A percentile compares a stretch with the other conserved stretches of the same genome.
Conservation (phyloP, 2,113 vertebrate species). For the Equus quagga region DNA sequence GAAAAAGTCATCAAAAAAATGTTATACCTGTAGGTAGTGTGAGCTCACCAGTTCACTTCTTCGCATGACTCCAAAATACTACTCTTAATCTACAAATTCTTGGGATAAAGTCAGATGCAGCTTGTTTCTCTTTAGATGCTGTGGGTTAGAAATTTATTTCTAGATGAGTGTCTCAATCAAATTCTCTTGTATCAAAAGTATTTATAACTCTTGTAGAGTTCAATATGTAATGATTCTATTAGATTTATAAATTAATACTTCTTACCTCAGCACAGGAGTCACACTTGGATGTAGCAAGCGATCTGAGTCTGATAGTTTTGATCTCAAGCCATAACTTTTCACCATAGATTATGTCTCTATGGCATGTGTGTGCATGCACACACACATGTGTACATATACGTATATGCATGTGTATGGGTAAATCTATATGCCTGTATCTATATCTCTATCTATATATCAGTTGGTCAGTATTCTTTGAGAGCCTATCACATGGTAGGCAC, state of each 20-base stretch:
- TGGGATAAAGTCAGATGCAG: neutral
- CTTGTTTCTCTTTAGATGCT: neutral
- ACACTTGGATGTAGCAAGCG: neutral
- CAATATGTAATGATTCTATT: neutral
- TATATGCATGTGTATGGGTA: neutral
- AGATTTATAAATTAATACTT: constrained; percentile 14
- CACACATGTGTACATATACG: neutral
- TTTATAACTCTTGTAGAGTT: neutral
- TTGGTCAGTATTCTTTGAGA: neutral
- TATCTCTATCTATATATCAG: neutral
- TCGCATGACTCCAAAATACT: neutral
- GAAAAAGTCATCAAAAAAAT: neutral
- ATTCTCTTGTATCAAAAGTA: neutral
- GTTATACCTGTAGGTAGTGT: neutral
- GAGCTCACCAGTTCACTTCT: neutral
- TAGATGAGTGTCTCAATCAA: neutral
- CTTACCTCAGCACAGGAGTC: neutral
- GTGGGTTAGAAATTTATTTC: neutral
- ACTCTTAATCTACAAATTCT: neutral
- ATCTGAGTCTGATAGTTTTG: constrained; percentile 1
- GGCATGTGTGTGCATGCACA: neutral
- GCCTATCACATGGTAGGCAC: neutral
- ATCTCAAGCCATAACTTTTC: neutral
- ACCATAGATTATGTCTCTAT: neutral
- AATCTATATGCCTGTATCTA: neutral